Conservation (phyloP, 1,140 invertebrate genomes). For the Drosophila lacertosa region DNA sequence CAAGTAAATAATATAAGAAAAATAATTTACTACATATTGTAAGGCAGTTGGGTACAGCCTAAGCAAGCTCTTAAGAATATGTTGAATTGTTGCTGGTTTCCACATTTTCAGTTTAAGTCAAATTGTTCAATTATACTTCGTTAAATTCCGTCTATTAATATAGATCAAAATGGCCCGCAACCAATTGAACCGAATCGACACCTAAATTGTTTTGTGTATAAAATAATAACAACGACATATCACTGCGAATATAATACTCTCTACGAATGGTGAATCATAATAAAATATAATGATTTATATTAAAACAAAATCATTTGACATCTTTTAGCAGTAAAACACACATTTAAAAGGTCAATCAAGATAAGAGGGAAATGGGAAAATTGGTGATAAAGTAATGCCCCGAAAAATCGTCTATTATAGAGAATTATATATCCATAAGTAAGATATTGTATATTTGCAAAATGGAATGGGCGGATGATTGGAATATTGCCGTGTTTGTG, state of each 20-base stretch:
- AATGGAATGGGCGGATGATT: background rate
- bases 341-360: too few relatives aligned
- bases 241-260: background rate
- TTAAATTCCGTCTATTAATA: slow-evolving; percentile 65
- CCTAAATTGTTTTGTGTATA: slow-evolving; percentile 28
- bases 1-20: slow-evolving; percentile 39
- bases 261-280: background rate
- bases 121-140: slow-evolving; percentile 60
- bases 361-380: background rate
- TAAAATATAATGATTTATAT: background rate
- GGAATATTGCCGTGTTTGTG: slow-evolving; percentile 15
- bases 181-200: slow-evolving; percentile 64
- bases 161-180: slow-evolving; percentile 32
- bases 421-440: background rate
- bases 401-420: background rate
- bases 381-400: background rate
- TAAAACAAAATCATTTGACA: background rate
- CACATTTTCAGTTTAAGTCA: slow-evolving; percentile 25
- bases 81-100: slow-evolving; percentile 45
- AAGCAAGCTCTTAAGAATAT: slow-evolving; percentile 46
- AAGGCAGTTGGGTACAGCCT: background rate
- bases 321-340: background rate
- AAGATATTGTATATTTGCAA: background rate
- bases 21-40: slow-evolving; percentile 27
- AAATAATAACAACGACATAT: slow-evolving; percentile 32